Conservation (phyloP, 2,797 vertebrate genomes). For the Platyrinchus mystaceus region DNA sequence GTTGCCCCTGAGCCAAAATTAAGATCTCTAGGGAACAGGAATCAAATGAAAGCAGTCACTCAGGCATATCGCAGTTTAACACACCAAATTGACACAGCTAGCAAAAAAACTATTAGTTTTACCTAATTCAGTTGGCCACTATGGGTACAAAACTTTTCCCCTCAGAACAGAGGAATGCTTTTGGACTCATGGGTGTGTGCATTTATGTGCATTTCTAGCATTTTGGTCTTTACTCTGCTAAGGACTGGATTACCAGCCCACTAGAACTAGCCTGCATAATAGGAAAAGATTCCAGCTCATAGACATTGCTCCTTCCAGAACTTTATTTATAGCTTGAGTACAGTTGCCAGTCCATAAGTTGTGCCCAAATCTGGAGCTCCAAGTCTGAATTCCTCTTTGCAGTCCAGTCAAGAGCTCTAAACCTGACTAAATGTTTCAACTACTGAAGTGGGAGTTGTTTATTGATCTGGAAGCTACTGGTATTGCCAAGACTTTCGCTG, state of each 20-base stretch:
- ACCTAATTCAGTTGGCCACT: not conserved
- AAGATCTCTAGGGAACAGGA: not conserved
- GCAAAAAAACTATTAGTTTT: not conserved
- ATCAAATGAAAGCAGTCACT: not conserved
- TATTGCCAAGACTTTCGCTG: not conserved
- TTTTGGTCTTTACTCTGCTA: not conserved
- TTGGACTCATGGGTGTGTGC: not conserved
- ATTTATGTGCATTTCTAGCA: not conserved
- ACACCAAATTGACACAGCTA: not conserved
- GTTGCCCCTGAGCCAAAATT: not conserved
- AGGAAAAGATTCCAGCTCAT: not conserved
- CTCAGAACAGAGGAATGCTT: not conserved
- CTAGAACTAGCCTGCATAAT: not conserved
- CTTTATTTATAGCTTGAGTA: conserved; percentile 16
- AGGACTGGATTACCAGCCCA: not conserved
- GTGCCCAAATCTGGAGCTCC: not conserved
- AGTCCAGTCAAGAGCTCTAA: not conserved
- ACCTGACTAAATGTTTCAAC: not conserved
- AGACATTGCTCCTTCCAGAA: not conserved
- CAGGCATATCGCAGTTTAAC: not conserved
- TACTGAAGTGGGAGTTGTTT: not conserved
- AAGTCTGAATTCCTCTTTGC: not conserved
- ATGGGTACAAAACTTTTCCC: not conserved
- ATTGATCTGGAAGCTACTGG: not conserved
- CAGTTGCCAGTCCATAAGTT: not conserved